Evolutionary conservation across 35 echinoderm and acorn worm species (phyloP), one percentile per base, ranked within the genome.

Genomic region (Holothuria glaberrima): DNA sequence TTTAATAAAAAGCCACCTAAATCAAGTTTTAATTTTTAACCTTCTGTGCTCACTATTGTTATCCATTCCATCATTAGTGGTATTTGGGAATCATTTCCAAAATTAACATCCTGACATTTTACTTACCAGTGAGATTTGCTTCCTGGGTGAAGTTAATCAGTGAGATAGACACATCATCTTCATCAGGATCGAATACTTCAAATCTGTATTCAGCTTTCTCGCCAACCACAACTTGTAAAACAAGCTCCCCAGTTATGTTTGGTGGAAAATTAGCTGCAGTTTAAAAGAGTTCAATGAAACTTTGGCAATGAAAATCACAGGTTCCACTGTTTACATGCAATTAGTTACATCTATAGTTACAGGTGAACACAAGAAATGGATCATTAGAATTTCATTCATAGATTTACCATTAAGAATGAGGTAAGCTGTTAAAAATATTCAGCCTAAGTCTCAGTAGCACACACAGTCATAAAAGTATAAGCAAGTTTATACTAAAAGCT

Each of bases 231-330:
- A 68, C 68, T 24, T 59, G 7, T 1, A 89, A 50, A 27, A 58
- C 45, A 54, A 35, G 12, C 12, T 75, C 28, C 17, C 65, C 70
- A 45, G 87, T 89, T 9, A 89, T 89, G 32, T 89, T 89, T 30
- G 87, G 87, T 18, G 87, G 87, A 48, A 89, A 89, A 33, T 84
- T 84, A 84, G 20, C 80, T 84, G 76, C 6, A 26, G 20, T 26
- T 30, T 36, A 30, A 60, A 61, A 29, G 19, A 1, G 16, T 12
- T 41, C 7, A 2, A 7, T 31, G 21, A 26, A 30, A 69, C 14
- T 27, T 33, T 69, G 31, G 66, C 31, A 30, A 30, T 4, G 14
- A 45, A 1, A 48, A 38, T 75, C 0, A n/a, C 32, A 41, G 18
- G 44, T 7, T 48, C 6, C 10, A 52, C 2, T 48, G 24, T 20